These are phyloP conservation scores for Alviniconcha strummeri DNA, from an alignment of 2,888 invertebrate genomes.

Conservation along the genomic window DNA sequence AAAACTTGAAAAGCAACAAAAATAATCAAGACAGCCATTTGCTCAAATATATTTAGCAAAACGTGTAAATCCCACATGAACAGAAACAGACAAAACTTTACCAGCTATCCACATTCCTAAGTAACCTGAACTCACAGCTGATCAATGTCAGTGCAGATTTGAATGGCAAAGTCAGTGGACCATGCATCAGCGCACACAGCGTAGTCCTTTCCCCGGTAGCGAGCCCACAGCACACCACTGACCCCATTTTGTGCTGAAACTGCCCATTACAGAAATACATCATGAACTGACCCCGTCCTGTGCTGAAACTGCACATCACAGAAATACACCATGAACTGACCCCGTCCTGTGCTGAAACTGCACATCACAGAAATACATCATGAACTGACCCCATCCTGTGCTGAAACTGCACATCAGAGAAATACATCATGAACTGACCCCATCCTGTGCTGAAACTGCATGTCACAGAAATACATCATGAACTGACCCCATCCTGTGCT, in stretches of 20 bases:
- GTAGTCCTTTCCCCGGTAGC: constrained; percentile 19
- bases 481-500: no score
- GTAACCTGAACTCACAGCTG: constrained; percentile 21
- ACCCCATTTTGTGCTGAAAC: constrained; percentile 22
- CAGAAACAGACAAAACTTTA: not conserved
- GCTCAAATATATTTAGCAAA: not conserved
- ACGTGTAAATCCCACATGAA: not conserved
- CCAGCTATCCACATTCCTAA: not conserved
- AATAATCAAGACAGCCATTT: no score
- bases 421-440: no score
- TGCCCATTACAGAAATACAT: not conserved
- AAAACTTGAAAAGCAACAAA: no score
- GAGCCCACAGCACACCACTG: not conserved
- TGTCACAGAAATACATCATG: no score
- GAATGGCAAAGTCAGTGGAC: constrained; percentile 42
- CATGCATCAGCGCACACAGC: constrained; percentile 43
- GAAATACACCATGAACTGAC: not conserved
- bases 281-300: not conserved
- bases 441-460: no score
- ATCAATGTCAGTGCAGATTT: constrained; percentile 42
- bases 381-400: not conserved
- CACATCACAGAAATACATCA: not conserved
- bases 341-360: constrained; percentile 21
- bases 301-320: constrained; percentile 15
- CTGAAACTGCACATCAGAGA: constrained; percentile 13